These are phyloP conservation scores for Orthosia gothica DNA, from an alignment of 2,888 invertebrate species.

Conservation along the genomic window DNA sequence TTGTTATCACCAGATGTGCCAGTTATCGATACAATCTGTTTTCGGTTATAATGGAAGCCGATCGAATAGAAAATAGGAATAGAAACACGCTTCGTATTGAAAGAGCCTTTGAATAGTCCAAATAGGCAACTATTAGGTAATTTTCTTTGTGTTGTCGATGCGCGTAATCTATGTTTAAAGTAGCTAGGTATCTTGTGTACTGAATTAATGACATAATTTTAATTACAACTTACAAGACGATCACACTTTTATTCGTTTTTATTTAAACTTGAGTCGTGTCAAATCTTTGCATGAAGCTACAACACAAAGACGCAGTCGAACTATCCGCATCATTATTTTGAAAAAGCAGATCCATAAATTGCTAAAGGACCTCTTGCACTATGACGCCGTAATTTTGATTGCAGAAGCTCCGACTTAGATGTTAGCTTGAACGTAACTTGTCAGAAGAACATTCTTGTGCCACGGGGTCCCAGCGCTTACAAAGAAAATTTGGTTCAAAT, in stretches of 20 bases:
- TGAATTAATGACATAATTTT: too few relatives aligned
- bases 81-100: conserved; percentile 20
- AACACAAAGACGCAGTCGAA: neutral
- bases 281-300: neutral
- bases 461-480: too few relatives aligned
- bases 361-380: neutral
- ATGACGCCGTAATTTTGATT: neutral
- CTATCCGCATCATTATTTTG: neutral
- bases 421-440: too few relatives aligned
- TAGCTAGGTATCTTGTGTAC: neutral
- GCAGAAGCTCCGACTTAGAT: neutral
- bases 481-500: too few relatives aligned
- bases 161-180: neutral
- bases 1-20: conserved; percentile 57
- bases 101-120: conserved; percentile 1
- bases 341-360: neutral
- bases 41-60: conserved; percentile 49
- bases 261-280: too few relatives aligned
- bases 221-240: too few relatives aligned
- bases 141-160: neutral
- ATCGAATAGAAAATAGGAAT: conserved; percentile 45
- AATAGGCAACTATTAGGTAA: neutral
- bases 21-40: conserved; percentile 54
- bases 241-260: too few relatives aligned
- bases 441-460: too few relatives aligned